These are phyloP conservation scores for Whitmania pigra DNA, from an alignment of 1,140 invertebrate genomes.

Conservation along the genomic window DNA sequence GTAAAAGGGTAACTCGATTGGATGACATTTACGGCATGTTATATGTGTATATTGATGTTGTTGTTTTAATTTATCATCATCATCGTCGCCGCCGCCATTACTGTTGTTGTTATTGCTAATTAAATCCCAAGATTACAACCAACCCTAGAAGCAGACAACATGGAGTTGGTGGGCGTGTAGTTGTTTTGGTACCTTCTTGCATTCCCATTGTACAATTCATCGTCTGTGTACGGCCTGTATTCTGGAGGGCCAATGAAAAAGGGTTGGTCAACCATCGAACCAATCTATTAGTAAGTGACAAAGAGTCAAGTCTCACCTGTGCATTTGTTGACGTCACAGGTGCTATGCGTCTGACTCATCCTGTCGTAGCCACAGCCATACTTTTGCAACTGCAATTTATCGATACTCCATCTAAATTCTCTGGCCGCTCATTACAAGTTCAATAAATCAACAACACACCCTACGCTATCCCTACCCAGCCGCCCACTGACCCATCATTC, in stretches of 20 bases:
- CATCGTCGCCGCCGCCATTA: neutral
- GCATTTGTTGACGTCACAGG: neutral
- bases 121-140: neutral
- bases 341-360: constrained; percentile 7
- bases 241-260: neutral
- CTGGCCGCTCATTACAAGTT: too few species aligned
- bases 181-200: neutral
- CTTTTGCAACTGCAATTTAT: neutral
- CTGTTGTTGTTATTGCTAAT: neutral
- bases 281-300: neutral
- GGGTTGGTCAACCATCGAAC: neutral
- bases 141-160: constrained; percentile 1
- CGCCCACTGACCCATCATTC: too few species aligned
- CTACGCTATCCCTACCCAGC: too few species aligned
- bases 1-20: too few species aligned
- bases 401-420: too few species aligned
- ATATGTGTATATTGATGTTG: neutral
- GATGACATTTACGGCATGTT: neutral
- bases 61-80: neutral
- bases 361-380: neutral
- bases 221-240: neutral
- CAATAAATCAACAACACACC: too few species aligned
- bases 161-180: neutral
- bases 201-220: neutral
- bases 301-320: neutral